Percentiles rank a stretch among this genome's conserved stretches.
phyloP scores from a whole-genome alignment of 2,113 vertebrate species.

The Labeo catla region DNA sequence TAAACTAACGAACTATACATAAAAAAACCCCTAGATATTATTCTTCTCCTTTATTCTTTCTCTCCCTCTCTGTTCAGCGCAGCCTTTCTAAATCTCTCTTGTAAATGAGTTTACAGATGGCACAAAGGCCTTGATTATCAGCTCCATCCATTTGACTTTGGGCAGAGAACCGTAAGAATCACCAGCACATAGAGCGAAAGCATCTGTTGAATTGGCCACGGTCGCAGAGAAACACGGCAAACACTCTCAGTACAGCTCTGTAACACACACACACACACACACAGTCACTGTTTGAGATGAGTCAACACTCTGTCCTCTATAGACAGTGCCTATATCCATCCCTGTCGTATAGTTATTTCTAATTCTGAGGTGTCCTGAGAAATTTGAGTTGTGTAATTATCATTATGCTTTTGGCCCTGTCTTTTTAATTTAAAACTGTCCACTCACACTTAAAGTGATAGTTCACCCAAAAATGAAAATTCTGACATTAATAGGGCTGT shows the following conservation, averaged over 20 bases:
- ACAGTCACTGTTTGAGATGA: slow-evolving; percentile 4
- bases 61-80: background rate
- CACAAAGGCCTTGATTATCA: slow-evolving; percentile 48
- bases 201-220: slow-evolving; percentile 56
- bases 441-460: background rate
- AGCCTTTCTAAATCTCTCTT: background rate
- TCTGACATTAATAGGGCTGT: too few relatives aligned
- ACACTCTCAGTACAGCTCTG: background rate
- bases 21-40: background rate
- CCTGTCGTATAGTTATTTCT: slow-evolving; percentile 3
- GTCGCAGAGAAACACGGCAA: slow-evolving; percentile 36
- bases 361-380: slow-evolving; percentile 23
- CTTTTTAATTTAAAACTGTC: background rate
- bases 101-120: slow-evolving; percentile 38
- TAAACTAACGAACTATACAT: background rate
- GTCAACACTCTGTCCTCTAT: slow-evolving; percentile 12
- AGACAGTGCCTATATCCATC: slow-evolving; percentile 10
- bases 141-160: slow-evolving; percentile 56
- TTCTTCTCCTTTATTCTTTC: background rate
- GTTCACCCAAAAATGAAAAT: too few relatives aligned
- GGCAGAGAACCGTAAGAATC: slow-evolving; percentile 43
- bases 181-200: slow-evolving; percentile 52
- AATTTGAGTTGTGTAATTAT: slow-evolving; percentile 29
- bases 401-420: background rate
- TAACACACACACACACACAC: slow-evolving; percentile 3